Conservation (phyloP, 2,797 vertebrate genomes). For the Halcyon smyrnensis region DNA sequence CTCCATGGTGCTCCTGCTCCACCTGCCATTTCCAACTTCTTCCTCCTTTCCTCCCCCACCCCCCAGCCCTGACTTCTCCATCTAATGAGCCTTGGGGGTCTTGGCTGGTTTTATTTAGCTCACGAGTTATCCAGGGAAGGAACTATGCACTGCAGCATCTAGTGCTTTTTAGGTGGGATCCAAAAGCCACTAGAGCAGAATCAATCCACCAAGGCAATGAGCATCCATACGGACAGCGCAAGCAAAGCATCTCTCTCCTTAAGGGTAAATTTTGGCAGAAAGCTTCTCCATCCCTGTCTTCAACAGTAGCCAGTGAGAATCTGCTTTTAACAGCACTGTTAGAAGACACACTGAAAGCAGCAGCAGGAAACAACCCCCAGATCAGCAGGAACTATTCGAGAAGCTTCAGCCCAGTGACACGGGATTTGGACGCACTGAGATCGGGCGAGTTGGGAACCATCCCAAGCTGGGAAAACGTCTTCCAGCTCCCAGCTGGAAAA, state of each 20-base stretch:
- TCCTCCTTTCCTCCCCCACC: neutral
- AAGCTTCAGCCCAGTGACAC: neutral
- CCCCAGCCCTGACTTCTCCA: fast-evolving
- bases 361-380: neutral
- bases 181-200: neutral
- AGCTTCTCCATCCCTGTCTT: neutral
- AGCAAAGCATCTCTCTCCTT: neutral
- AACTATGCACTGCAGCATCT: neutral
- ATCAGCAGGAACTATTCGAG: neutral
- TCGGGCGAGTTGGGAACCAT: neutral
- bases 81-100: fast-evolving
- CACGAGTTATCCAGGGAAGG: neutral
- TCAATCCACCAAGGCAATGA: fast-evolving
- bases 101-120: neutral
- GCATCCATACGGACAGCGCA: fast-evolving
- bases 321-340: neutral
- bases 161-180: neutral
- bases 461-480: neutral
- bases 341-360: neutral
- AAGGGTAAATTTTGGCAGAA: neutral
- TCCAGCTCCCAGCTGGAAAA: neutral
- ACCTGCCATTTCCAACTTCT: neutral
- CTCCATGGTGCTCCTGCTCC: fast-evolving
- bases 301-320: neutral
- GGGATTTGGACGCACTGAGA: neutral